Conservation (phyloP, 2,113 vertebrate genomes). For the Desmodus rotundus region DNA sequence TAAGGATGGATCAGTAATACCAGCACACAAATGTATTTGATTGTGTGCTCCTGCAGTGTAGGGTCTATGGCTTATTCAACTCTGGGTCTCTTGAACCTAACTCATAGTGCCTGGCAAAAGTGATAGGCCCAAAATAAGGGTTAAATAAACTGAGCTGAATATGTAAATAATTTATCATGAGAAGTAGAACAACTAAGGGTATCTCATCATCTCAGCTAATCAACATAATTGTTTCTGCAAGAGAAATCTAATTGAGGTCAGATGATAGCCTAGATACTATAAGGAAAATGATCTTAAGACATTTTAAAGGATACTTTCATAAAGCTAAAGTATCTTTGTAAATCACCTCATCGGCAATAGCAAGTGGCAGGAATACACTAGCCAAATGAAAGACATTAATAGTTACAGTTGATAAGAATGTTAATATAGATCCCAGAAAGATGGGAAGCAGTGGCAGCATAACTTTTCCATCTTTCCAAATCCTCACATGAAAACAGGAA, state of each 20-base stretch:
- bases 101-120: background rate
- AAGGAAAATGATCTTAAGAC: slow-evolving; percentile 8
- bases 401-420: background rate
- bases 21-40: background rate
- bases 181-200: background rate
- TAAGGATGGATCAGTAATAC: background rate
- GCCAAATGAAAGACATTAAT: background rate
- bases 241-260: slow-evolving; percentile 51
- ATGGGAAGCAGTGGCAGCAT: background rate
- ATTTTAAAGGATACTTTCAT: background rate
- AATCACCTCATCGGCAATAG: background rate
- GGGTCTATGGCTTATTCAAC: background rate
- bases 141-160: slow-evolving; percentile 2
- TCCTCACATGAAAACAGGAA: background rate
- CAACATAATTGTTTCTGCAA: slow-evolving; percentile 1
- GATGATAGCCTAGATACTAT: slow-evolving; percentile 6
- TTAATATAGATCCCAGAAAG: background rate
- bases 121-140: background rate
- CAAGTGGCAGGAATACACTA: background rate
- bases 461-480: background rate
- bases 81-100: background rate
- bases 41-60: background rate
- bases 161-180: slow-evolving; percentile 46
- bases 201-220: slow-evolving; percentile 57
- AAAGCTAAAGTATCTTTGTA: background rate